Conservation (phyloP, 2,797 vertebrate species). For the Thripadectes ignobilis region DNA sequence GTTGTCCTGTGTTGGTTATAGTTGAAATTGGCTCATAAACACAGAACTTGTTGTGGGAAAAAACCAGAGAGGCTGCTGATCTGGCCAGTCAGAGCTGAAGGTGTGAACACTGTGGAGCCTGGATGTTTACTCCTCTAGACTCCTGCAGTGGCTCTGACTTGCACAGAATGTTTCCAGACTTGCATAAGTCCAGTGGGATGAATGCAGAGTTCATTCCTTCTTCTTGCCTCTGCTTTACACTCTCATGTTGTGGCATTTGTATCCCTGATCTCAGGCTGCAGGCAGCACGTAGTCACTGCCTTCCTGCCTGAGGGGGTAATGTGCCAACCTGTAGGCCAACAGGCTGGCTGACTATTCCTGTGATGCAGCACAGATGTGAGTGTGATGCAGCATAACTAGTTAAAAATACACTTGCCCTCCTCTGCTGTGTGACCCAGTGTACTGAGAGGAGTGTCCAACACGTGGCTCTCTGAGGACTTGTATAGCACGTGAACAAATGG, state of each 20-base stretch:
- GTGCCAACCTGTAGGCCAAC: background rate
- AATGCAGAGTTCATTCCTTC: background rate
- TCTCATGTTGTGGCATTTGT: background rate
- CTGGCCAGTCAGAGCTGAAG: background rate
- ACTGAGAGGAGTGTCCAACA: background rate
- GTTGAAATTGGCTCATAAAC: background rate
- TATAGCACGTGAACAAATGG: background rate
- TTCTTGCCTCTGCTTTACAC: background rate
- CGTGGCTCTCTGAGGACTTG: background rate
- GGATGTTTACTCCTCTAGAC: background rate
- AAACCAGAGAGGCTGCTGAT: background rate
- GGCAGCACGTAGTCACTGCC: background rate
- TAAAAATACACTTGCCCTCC: background rate
- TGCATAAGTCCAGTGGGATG: background rate
- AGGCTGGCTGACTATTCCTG: background rate
- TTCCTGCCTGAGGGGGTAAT: background rate
- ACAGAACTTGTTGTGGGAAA: background rate
- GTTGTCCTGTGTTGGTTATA: background rate
- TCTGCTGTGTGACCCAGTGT: background rate
- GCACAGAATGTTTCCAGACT: background rate
- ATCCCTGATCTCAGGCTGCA: background rate
- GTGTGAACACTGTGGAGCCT: background rate
- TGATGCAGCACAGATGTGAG: background rate
- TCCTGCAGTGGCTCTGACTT: background rate
- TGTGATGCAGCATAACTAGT: background rate